phyloP scores from a whole-genome alignment of 2,113 vertebrate genomes.

The Odobenus rosmarus region DNA sequence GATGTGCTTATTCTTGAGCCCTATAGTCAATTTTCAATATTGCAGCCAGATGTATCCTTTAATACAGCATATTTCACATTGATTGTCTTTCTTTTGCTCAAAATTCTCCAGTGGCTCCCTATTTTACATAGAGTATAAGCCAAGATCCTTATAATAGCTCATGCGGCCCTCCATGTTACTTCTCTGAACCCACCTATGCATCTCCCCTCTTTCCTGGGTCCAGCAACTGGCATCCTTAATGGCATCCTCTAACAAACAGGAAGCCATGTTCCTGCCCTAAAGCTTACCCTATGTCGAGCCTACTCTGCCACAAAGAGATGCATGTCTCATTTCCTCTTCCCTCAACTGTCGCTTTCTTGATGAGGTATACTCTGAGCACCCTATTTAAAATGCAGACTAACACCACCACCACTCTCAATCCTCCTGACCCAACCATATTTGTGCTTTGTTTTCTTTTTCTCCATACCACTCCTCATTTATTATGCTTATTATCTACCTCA shows the following conservation, averaged over 20 bases:
- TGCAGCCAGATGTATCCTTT: neutral
- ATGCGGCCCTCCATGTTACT: no score
- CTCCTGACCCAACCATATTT: neutral
- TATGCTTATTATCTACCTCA: neutral
- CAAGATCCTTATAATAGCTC: neutral
- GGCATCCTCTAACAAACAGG: neutral
- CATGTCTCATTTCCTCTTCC: neutral
- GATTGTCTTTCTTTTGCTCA: neutral
- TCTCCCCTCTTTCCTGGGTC: neutral
- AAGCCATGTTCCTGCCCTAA: neutral
- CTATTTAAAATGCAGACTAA: neutral
- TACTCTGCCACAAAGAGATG: neutral
- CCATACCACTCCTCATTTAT: neutral
- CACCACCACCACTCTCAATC: neutral
- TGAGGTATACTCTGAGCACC: neutral
- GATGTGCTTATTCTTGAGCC: neutral
- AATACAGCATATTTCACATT: neutral
- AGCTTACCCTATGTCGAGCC: neutral
- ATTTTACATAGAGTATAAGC: neutral
- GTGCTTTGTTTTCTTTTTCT: neutral
- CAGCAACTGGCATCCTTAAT: neutral
- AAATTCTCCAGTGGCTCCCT: neutral
- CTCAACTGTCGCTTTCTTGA: neutral
- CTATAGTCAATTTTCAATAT: neutral
- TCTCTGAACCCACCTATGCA: neutral